Evolutionary conservation across 2,797 vertebrate genomes (phyloP), one percentile per base, ranked within the genome.

Genomic region (Sitta carolinensis): DNA sequence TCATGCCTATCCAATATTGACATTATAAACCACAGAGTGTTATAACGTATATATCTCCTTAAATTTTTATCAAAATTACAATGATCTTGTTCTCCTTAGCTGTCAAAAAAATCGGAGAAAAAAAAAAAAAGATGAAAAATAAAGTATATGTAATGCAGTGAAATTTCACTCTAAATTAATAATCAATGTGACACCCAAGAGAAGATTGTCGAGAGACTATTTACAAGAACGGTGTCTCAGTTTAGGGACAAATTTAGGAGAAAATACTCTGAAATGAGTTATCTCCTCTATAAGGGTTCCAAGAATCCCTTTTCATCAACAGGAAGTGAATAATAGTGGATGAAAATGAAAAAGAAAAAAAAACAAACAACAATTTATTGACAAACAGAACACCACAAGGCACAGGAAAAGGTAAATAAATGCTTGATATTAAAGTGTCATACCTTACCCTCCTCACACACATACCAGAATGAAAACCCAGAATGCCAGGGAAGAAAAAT

Each of bases 381-480:
- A 50, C 16, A 57, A 57, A 17, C 30, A 50, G 30, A 40, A 83
- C 42, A 11, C 6, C 69, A 64, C 42, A 63, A 57, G 69, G 13
- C 13, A 57, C 0, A 0, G 5, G 25, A 15, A 64, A 42, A 50
- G 10, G 7, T 34, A 40, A 79, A 79, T 27, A 79, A 84, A 34
- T 42, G 13, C 7, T 64, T 25, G 34, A 42, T 64, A 47, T 42
- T 30, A 64, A 73, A 57, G 14, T 34, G 20, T 34, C 21, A 64
- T 20, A 42, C 9, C 17, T 11, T 25, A 30, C 23, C 12, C 4
- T 5, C 13, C 13, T 2, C 12, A 2, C 10, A 22, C 18, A 45
- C n/a, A 16, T 15, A 47, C 3, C 0, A 0, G 29, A 82, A 73
- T 20, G 55, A 40, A 73, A 73, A 0, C 13, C 4, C 4, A 40